Evolutionary conservation across 92 coral and sea anemone genomes (phyloP), one percentile per base, ranked within the genome.

Genomic region (Ricordea florida): DNA sequence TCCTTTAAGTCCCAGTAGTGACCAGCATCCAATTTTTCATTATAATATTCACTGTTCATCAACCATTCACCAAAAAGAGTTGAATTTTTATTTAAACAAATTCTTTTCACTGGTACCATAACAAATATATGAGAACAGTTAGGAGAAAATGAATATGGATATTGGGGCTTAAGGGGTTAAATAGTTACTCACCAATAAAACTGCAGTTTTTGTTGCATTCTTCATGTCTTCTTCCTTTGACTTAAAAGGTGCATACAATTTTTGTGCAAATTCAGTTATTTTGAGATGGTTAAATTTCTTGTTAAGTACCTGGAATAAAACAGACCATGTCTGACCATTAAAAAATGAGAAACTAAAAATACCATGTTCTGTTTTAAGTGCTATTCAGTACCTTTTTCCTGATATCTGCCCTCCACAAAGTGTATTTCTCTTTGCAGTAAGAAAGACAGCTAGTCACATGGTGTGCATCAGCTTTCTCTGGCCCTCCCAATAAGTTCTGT

Each of bases 321-420:
- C n/a, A n/a, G n/a, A n/a, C n/a, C n/a, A n/a, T n/a, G n/a, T n/a
- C n/a, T n/a, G n/a, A n/a, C n/a, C n/a, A n/a, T n/a, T n/a, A n/a
- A 45, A 25, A 26, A 18, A 52, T 53, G 36, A 29, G 16, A 44
- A 44, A 7, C 20, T 15, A 14, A 6, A 20, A 44, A 16, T 44
- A 10, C 6, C 6, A 3, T 6, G 20, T 20, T 3, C 5, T 2
- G 0, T 44, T 44, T 44, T 20, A 6, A 44, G 6, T 44, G 5
- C 48, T 15, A 1, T 18, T n/a, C 23, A 18, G 20, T 18, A 85
- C 91, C 91, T 86, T 86, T 46, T 86, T 86, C 21, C 91, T 65
- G 44, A 86, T 74, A 38, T 86, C 91, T 30, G 91, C 91, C 33
- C 91, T 63, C 91, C 91, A 86, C 15, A 86, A 56, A 13, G 91